These are phyloP conservation scores for Drosophila kuntzei DNA, from an alignment of 2,888 invertebrate genomes.

Conservation along the genomic window DNA sequence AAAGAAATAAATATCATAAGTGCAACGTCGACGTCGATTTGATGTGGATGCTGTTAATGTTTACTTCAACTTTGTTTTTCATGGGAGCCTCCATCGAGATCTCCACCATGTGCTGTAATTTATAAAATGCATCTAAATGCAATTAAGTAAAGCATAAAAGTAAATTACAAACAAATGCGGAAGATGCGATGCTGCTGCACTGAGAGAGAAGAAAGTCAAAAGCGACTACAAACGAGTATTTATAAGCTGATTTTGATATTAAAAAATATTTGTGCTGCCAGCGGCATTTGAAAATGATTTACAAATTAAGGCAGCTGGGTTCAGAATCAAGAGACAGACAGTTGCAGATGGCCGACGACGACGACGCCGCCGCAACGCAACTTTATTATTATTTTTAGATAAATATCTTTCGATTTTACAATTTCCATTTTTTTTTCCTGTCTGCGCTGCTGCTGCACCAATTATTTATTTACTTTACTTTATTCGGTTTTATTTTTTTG, in stretches of 20 bases:
- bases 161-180: constrained; percentile 82
- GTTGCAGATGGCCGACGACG: constrained; percentile 49
- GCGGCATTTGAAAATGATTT: constrained; percentile 60
- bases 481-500: constrained; percentile 22
- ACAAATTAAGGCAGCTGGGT: constrained; percentile 74
- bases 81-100: constrained; percentile 33
- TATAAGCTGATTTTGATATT: constrained; percentile 74
- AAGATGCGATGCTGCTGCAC: constrained; percentile 50
- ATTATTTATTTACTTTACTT: constrained; percentile 76
- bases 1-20: constrained; percentile 71
- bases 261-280: constrained; percentile 41
- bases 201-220: constrained; percentile 22
- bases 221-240: constrained; percentile 37
- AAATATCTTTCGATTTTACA: constrained; percentile 79
- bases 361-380: constrained; percentile 27
- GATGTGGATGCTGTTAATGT: constrained; percentile 39
- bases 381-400: constrained; percentile 81
- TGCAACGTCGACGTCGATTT: constrained; percentile 58
- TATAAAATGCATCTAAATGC: constrained; percentile 82
- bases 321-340: constrained; percentile 23
- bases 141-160: constrained; percentile 82
- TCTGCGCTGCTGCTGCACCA: constrained; percentile 28
- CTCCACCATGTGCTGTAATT: constrained; percentile 69
- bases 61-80: constrained; percentile 55
- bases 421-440: constrained; percentile 40